Base-by-base conservation (phyloP, 2,888 invertebrate species). In the Heliconius hortense region DNA sequence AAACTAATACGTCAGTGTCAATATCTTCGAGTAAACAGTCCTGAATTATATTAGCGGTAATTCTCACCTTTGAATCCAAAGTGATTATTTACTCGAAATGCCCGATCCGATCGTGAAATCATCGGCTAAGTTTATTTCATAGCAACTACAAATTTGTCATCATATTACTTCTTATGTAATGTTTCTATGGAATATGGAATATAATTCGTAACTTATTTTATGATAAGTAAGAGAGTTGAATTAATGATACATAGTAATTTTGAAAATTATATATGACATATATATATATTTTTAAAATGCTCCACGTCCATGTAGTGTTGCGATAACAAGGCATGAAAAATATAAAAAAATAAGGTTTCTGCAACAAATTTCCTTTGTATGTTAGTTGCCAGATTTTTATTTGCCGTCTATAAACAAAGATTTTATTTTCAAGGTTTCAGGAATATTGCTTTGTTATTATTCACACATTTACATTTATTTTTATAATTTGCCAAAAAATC, bases 21-120 rank as follows among this genome's bases (percentile, higher is more conserved):
- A 10, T 24, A 43, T 74, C 39, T 63, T 69, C 26, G 15, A 62
- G 39, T 56, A 53, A 53, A 18, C 35, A 75, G 39, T 26, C n/a
- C 56, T 66, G 26, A 70, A 70, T 70, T 48, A 35, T 60, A 73
- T 80, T 79, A 78, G 78, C 78, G 31, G 71, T 64, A 72, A 68
- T 76, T 78, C 53, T 71, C 66, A 68, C 63, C 66, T 66, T 43
- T 24, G 39, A 43, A 15, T 66, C 15, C 26, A 39, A n/a, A 35
- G 66, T 43, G 15, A 8, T 39, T n/a, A n/a, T n/a, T 64, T 43
- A 24, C 64, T 64, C 35, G 0, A 64, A 66, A 66, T 24, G 39
- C 24, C 24, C 60, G 56, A 68, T 72, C 28, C 5, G n/a, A 15
- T 15, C 28, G 71, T 79, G 78, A 77, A 75, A 77, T 79, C 73